Base-by-base conservation (phyloP, 2,113 vertebrate species). In the Sporophila hypoxantha region DNA sequence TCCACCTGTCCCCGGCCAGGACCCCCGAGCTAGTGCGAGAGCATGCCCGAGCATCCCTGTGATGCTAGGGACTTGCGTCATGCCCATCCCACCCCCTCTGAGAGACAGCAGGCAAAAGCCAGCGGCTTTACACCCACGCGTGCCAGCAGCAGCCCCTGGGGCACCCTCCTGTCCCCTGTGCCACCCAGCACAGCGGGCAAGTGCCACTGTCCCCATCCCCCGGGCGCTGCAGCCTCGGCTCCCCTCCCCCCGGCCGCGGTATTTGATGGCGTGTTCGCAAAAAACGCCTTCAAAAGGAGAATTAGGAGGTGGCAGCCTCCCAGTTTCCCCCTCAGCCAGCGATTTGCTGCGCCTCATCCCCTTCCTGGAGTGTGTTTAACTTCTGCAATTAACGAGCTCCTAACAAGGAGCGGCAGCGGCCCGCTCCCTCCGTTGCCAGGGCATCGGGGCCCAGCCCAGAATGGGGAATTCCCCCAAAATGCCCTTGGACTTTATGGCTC, bases 401-500 rank as follows among this genome's bases (percentile, higher is more conserved):
- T 22, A n/a, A 88, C 76, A 85, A 91, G 91, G 20, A 34, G 47
- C 36, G 67, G 91, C 92, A 65, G 85, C 85, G 56, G 0, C 91
- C 66, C 7, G 3, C 80, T 88, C 85, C 80, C 87, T 42, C 47
- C 85, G 87, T n/a, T 17, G 74, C 42, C 0, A 88, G 36, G 91
- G 74, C 91, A 91, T 94, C 94, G 66, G 93, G 87, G 37, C 95
- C 50, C 60, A 22, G 76, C 34, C 81, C 4, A 90, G 71, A n/a
- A 88, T 55, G 84, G 93, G 96, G 95, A 96, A 96, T 96, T 93
- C 96, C 95, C 95, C 94, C 95, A 7, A 36, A 2, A 93, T 97
- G n/a, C 96, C 78, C 87, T 97, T 96, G 97, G 97, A 97, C n/a
- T 97, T 97, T 97, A 97, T 97, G 95, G 93, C 96, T 89, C 95